These are phyloP conservation scores for Argyra leucocephala DNA, from an alignment of 2,888 invertebrate genomes.

Conservation along the genomic window DNA sequence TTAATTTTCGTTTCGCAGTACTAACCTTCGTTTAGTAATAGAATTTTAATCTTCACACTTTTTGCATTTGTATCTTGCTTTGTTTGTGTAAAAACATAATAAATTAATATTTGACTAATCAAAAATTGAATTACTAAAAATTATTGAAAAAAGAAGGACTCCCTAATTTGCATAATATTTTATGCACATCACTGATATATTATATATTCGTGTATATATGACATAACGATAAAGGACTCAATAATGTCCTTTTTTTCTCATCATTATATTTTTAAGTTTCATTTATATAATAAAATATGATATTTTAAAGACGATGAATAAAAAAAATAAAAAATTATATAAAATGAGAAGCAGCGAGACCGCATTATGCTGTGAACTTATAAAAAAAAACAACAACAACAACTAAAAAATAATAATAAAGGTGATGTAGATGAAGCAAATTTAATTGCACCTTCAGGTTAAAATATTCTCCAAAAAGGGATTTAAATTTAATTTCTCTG, in stretches of 20 bases:
- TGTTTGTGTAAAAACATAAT: too few species aligned
- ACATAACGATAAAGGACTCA: not conserved
- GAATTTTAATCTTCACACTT: too few species aligned
- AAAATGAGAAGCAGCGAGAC: not conserved
- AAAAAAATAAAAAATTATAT: not conserved
- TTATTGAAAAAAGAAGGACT: too few species aligned
- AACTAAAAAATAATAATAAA: not conserved
- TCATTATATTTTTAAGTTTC: not conserved
- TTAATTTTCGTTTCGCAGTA: too few species aligned
- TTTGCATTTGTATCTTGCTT: too few species aligned
- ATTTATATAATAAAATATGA: too few species aligned
- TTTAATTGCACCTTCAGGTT: slow-evolving; percentile 6
- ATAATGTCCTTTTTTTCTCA: not conserved
- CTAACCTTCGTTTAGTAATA: too few species aligned
- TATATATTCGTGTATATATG: too few species aligned
- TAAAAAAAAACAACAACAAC: not conserved
- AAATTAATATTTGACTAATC: too few species aligned
- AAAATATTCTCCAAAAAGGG: not conserved
- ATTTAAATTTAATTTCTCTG: slow-evolving; percentile 3
- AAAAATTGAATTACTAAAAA: too few species aligned
- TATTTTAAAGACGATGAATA: not conserved
- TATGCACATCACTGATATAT: too few species aligned
- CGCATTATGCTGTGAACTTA: not conserved
- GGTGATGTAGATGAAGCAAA: not conserved
- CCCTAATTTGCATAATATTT: too few species aligned